Evolutionary conservation across 2,797 vertebrate species (phyloP).

Genomic region (Esox masquinongy): DNA sequence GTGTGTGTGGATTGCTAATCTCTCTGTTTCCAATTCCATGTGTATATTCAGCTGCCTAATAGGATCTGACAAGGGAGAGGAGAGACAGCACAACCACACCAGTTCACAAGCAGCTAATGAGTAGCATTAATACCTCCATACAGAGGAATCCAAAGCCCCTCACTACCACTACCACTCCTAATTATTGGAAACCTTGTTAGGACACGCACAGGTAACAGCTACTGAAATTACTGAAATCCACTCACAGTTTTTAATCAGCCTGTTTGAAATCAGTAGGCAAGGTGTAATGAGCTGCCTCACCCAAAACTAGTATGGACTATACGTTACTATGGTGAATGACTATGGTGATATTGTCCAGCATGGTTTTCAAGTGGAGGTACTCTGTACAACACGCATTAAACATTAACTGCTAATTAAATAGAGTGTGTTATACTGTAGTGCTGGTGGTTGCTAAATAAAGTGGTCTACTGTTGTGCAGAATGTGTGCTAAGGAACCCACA

Average conservation of each 20-base stretch:
- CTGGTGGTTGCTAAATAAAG: background rate
- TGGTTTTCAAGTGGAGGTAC: background rate
- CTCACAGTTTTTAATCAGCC: background rate
- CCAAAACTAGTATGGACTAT: background rate
- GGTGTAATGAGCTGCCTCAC: background rate
- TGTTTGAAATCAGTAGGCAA: background rate
- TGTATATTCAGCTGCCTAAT: background rate
- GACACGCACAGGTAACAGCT: conserved; percentile 42
- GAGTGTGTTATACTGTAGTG: background rate
- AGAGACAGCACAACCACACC: conserved; percentile 33
- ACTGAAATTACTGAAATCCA: conserved; percentile 25
- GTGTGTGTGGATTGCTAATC: too few relatives aligned
- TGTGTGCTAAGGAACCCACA: too few relatives aligned
- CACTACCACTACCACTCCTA: conserved; percentile 66
- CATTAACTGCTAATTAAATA: background rate
- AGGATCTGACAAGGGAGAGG: background rate
- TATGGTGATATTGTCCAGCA: background rate
- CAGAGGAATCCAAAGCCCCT: conserved; percentile 69
- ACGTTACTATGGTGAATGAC: background rate
- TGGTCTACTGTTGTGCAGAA: background rate
- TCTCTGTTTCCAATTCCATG: background rate
- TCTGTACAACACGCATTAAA: background rate
- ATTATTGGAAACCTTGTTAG: conserved; percentile 72
- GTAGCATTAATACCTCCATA: conserved; percentile 44
- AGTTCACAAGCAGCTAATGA: conserved; percentile 71